Conservation (phyloP, 2,797 vertebrate species). For the Karalla daura region DNA sequence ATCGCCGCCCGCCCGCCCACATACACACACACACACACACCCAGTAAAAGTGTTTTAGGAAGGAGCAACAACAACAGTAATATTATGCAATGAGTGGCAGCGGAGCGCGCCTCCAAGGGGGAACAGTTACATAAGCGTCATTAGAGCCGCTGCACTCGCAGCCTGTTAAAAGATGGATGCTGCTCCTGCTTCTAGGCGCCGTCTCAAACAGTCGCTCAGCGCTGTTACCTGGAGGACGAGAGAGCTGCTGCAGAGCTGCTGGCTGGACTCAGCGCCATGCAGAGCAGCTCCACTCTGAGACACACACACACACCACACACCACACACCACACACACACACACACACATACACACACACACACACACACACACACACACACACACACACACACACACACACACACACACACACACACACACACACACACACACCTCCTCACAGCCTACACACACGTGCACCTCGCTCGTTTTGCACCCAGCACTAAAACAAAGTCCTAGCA, state of each 20-base stretch:
- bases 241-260: background rate
- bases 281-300: too few species aligned
- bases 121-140: conserved; percentile 72
- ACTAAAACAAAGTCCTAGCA: too few species aligned
- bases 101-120: conserved; percentile 53
- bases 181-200: conserved; percentile 45
- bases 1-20: conserved; percentile 14
- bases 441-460: too few species aligned
- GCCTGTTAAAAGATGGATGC: conserved; percentile 72
- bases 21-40: conserved; percentile 2
- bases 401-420: too few species aligned
- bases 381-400: too few species aligned
- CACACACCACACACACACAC: too few species aligned
- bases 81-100: conserved; percentile 64
- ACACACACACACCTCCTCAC: too few species aligned
- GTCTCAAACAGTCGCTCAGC: conserved; percentile 39
- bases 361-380: too few species aligned
- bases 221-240: conserved; percentile 6
- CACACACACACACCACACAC: too few species aligned
- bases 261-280: too few species aligned
- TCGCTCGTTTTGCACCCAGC: too few species aligned
- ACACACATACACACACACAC: too few species aligned
- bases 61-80: conserved; percentile 46
- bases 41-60: conserved; percentile 10
- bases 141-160: conserved; percentile 59